phyloP scores from a whole-genome alignment of 2,888 invertebrate species.

The Aporophyla nigra region DNA sequence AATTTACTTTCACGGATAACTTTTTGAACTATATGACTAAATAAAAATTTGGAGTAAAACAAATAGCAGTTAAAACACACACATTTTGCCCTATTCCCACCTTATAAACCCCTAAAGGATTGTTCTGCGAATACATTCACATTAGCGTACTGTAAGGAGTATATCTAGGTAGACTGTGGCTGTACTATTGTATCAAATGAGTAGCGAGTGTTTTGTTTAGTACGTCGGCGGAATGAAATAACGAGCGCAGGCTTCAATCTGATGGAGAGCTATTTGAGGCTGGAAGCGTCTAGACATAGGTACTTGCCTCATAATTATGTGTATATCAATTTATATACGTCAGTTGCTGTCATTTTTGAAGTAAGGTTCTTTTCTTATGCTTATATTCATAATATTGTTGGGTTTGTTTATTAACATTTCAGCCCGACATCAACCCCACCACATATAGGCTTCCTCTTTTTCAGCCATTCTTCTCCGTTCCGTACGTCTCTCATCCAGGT shows the following conservation, averaged over 20 bases:
- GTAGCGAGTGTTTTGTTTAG: slow-evolving; percentile 42
- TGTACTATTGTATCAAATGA: slow-evolving; percentile 34
- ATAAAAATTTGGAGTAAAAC: background rate
- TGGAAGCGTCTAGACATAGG: slow-evolving; percentile 2
- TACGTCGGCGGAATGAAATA: slow-evolving; percentile 19
- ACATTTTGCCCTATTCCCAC: background rate
- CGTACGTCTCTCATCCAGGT: no score
- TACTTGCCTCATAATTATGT: background rate
- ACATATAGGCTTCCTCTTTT: no score
- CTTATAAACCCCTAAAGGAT: background rate
- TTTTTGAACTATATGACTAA: background rate
- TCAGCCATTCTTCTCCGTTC: no score
- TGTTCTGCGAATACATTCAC: background rate
- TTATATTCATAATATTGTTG: background rate
- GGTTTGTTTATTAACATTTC: no score
- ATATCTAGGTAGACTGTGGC: background rate
- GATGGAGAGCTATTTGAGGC: background rate
- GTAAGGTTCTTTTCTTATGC: background rate
- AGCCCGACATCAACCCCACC: no score
- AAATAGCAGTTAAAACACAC: background rate
- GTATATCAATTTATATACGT: no score
- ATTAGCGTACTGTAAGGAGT: background rate
- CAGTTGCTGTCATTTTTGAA: background rate
- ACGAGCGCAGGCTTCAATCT: slow-evolving; percentile 24
- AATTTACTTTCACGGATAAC: background rate